Conservation (phyloP, 2,797 vertebrate species). For the Notamacropus eugenii region DNA sequence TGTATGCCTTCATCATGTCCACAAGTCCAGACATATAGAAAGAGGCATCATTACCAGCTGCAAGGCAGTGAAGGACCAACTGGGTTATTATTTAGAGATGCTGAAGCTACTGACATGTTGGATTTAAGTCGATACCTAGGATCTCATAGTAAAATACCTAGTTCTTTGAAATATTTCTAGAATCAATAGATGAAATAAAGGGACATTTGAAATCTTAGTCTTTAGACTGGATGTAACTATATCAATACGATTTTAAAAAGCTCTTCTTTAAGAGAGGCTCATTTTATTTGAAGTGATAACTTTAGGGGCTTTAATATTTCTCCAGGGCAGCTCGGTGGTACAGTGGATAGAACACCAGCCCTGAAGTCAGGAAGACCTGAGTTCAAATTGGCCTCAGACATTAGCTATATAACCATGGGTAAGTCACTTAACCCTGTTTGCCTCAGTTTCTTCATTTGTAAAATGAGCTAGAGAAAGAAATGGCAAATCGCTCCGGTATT, state of each 20-base stretch:
- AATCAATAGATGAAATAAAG: not conserved
- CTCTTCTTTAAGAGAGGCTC: not conserved
- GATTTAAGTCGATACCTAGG: conserved; percentile 15
- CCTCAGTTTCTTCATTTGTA: not conserved
- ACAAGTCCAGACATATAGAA: not conserved
- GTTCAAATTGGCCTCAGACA: not conserved
- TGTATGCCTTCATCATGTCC: conserved; percentile 34
- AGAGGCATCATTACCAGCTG: conserved; percentile 56
- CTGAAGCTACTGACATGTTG: conserved; percentile 47
- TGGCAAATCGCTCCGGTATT: not conserved
- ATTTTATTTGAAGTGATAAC: not conserved
- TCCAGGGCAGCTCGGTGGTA: not conserved
- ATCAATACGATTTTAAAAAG: not conserved
- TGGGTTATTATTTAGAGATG: not conserved
- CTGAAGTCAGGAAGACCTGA: not conserved
- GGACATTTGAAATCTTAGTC: not conserved
- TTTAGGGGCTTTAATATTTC: not conserved
- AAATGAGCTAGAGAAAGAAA: not conserved
- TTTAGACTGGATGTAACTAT: not conserved
- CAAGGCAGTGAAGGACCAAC: conserved; percentile 32
- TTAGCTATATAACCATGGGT: not conserved
- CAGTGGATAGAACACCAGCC: not conserved
- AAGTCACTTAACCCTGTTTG: not conserved
- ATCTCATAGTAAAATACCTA: conserved; percentile 16
- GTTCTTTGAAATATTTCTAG: not conserved